These are phyloP conservation scores for Gymnosoma rotundatum DNA, from an alignment of 2,888 invertebrate genomes.

Conservation along the genomic window DNA sequence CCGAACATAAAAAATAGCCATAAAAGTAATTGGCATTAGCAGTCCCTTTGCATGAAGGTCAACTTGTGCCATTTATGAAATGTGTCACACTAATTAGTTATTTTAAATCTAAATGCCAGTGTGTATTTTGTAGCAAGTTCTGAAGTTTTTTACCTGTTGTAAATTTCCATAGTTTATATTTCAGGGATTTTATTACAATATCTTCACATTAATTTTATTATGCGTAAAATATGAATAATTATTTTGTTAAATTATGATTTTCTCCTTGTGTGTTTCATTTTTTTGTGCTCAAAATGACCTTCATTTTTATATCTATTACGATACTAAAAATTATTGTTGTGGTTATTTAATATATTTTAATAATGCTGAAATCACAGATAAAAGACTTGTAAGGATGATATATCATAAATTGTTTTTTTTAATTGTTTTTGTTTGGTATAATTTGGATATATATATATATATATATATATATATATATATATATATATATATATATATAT, in stretches of 20 bases:
- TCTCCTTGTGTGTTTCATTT: no score
- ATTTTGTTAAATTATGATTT: conserved; percentile 11
- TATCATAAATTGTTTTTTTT: no score
- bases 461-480: no score
- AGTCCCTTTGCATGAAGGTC: conserved; percentile 65
- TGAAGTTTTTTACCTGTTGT: conserved; percentile 40
- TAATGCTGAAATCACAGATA: no score
- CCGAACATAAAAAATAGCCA: conserved; percentile 6
- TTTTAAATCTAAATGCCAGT: conserved; percentile 11
- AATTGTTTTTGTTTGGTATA: no score
- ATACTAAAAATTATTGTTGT: no score
- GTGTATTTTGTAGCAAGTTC: conserved; percentile 14
- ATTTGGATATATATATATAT: no score
- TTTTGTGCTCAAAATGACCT: conserved; percentile 44
- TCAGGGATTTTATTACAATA: neutral
- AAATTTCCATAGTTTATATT: neutral
- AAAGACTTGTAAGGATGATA: no score
- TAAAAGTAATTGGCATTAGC: conserved; percentile 32
- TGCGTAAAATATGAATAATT: conserved; percentile 75
- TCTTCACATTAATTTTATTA: conserved; percentile 54
- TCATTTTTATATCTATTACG: neutral
- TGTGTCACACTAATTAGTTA: conserved; percentile 19
- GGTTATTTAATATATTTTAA: no score
- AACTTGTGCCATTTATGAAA: conserved; percentile 23
- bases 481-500: no score